Conservation (phyloP, 1,140 invertebrate genomes). For the Zaprionus taronus region DNA sequence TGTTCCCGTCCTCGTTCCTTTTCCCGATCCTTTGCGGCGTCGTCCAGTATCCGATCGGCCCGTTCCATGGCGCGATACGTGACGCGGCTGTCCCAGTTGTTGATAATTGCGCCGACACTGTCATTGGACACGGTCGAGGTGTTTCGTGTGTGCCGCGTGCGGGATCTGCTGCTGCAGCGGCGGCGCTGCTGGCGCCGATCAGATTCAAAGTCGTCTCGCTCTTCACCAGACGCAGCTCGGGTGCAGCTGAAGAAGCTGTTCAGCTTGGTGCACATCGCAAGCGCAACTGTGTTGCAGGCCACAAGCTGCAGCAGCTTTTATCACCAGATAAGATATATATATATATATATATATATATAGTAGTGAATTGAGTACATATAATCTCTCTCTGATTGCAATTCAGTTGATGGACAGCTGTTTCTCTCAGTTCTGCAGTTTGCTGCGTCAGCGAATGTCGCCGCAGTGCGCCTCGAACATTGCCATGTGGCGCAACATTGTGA, state of each 20-base stretch:
- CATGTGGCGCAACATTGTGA: slow-evolving; percentile 27
- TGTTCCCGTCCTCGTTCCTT: background rate
- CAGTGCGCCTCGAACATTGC: slow-evolving; percentile 3
- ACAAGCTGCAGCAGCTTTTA: slow-evolving; percentile 30
- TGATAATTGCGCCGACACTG: background rate
- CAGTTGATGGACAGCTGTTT: slow-evolving; percentile 1
- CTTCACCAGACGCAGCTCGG: slow-evolving; percentile 16
- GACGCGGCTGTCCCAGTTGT: background rate
- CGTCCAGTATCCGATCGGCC: background rate
- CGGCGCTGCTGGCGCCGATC: background rate
- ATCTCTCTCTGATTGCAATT: background rate
- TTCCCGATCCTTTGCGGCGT: background rate
- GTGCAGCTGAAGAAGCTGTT: slow-evolving; percentile 46
- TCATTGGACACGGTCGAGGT: background rate
- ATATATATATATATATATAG: no score
- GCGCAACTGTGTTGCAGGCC: background rate
- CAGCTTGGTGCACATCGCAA: slow-evolving; percentile 41
- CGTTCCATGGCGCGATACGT: background rate
- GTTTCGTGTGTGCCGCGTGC: background rate
- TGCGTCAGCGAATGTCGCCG: background rate
- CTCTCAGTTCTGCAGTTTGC: background rate
- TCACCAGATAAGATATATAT: background rate
- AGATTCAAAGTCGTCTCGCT: background rate
- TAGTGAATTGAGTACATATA: no score
- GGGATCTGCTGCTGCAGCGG: background rate